phyloP scores from a whole-genome alignment of 35 echinoderm and acorn worm genomes.

The Strongylocentrotus purpuratus region DNA sequence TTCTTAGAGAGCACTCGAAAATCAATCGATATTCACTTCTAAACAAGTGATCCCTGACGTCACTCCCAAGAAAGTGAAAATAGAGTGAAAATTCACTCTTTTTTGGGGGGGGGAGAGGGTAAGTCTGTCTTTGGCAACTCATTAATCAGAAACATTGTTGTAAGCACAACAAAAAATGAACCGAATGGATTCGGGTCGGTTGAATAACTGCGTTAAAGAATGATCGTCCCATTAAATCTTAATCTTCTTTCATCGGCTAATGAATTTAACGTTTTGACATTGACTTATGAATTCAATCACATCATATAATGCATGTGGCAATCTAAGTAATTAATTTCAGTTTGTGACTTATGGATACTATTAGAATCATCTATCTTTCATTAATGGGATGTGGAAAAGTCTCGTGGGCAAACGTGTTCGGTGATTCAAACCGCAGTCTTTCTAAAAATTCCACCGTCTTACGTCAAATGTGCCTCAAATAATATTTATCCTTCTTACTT shows the following conservation, averaged over 20 bases:
- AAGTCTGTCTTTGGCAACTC: neutral
- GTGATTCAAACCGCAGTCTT: neutral
- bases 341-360: neutral
- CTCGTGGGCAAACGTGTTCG: neutral
- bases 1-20: too few species aligned
- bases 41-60: too few species aligned
- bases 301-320: neutral
- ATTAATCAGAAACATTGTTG: neutral
- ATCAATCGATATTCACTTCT: too few species aligned
- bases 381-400: neutral
- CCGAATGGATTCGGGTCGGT: neutral
- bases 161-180: neutral
- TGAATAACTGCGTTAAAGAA: neutral
- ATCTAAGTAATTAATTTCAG: neutral
- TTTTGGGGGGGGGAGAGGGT: too few species aligned
- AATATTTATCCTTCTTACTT: neutral
- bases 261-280: neutral
- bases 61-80: too few species aligned
- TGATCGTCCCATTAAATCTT: neutral
- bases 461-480: neutral
- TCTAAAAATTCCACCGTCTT: neutral
- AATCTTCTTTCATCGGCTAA: neutral
- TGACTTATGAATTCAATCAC: neutral
- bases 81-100: too few species aligned
- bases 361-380: neutral